Percentiles rank a stretch among this genome's conserved stretches.
These are phyloP conservation scores for Dynastes maya DNA, from an alignment of 2,888 invertebrate species.

Conservation along the genomic window DNA sequence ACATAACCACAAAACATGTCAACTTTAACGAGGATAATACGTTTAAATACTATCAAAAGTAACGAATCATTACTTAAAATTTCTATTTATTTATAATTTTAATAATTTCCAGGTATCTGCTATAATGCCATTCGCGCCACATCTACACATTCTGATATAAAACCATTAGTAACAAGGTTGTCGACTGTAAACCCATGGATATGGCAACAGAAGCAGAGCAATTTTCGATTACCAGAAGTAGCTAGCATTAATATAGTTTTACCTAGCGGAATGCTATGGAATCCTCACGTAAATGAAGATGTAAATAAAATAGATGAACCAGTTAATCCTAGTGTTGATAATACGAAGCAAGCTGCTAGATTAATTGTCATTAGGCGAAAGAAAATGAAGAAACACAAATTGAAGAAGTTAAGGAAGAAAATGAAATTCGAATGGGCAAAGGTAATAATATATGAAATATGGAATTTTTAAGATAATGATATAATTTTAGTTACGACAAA, in stretches of 20 bases:
- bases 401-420: conserved; percentile 84
- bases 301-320: conserved; percentile 61
- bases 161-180: neutral
- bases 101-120: conserved; percentile 29
- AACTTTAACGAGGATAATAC: conserved; percentile 41
- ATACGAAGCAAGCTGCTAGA: conserved; percentile 80
- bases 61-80: neutral
- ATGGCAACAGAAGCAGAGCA: conserved; percentile 61
- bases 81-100: neutral
- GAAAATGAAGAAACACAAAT: conserved; percentile 92
- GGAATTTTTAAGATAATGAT: conserved; percentile 48
- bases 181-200: conserved; percentile 62
- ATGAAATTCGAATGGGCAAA: conserved; percentile 86
- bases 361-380: conserved; percentile 84
- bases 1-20: conserved; percentile 41
- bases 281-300: conserved; percentile 28
- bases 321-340: conserved; percentile 56
- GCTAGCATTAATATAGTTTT: conserved; percentile 59
- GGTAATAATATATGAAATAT: conserved; percentile 63
- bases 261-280: conserved; percentile 56
- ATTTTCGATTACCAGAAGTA: conserved; percentile 60
- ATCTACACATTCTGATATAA: conserved; percentile 24
- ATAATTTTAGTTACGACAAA: conserved; percentile 75
- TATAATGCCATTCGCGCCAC: conserved; percentile 22
- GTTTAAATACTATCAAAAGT: conserved; percentile 47